Percentiles rank a stretch among this genome's conserved stretches.
Conservation (phyloP, 2,888 invertebrate genomes). For the Drosophila leonis region DNA sequence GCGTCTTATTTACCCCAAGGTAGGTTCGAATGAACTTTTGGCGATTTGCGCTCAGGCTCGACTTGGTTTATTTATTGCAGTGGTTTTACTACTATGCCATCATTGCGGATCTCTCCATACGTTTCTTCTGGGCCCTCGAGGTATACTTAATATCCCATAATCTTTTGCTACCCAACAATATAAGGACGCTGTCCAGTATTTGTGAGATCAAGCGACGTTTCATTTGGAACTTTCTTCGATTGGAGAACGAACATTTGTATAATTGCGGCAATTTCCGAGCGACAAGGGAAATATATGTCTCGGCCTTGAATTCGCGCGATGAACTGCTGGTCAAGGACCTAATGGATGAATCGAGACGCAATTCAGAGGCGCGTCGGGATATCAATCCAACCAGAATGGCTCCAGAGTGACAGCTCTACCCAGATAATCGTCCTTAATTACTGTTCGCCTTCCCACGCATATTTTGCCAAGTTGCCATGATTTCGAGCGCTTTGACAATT, state of each 20-base stretch:
- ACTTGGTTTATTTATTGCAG: constrained; percentile 85
- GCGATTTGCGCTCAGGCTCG: not conserved
- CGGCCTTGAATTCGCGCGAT: constrained; percentile 93
- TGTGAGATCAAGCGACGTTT: constrained; percentile 95
- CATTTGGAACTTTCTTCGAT: constrained; percentile 98
- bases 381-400: too few species aligned
- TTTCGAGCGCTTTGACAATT: constrained; percentile 44
- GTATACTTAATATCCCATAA: constrained; percentile 92
- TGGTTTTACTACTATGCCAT: constrained; percentile 94
- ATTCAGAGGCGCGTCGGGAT: not conserved
- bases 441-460: not conserved
- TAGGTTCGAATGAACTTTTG: constrained; percentile 84
- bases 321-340: constrained; percentile 93
- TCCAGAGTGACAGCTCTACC: not conserved
- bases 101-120: constrained; percentile 94
- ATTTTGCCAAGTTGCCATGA: constrained; percentile 7
- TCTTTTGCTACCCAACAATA: constrained; percentile 89
- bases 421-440: constrained; percentile 11
- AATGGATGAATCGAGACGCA: constrained; percentile 92
- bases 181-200: constrained; percentile 91
- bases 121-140: constrained; percentile 96
- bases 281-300: constrained; percentile 97
- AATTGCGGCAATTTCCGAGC: constrained; percentile 99
- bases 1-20: constrained; percentile 96
- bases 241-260: constrained; percentile 99